A percentile compares a stretch with the other conserved stretches of the same genome.
These are phyloP conservation scores for Amniataba percoides DNA, from an alignment of 2,797 vertebrate species.

Conservation along the genomic window DNA sequence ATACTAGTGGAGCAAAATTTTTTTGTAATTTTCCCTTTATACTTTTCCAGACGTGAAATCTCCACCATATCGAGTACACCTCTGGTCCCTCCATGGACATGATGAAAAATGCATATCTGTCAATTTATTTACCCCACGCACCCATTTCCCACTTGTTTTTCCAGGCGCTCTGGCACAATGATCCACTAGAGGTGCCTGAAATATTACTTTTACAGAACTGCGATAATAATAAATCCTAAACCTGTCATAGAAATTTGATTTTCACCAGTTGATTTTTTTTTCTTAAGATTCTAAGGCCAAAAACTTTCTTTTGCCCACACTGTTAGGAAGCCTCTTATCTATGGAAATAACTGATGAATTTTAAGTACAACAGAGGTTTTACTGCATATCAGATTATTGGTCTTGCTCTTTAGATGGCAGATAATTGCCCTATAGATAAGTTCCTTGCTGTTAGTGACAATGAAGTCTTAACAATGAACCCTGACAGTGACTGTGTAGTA, in stretches of 20 bases:
- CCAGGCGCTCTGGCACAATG: background rate
- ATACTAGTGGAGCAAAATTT: background rate
- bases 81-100: slow-evolving; percentile 13
- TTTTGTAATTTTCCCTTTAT: background rate
- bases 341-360: background rate
- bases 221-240: background rate
- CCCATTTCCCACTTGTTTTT: slow-evolving; percentile 7
- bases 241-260: background rate
- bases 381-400: background rate
- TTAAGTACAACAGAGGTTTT: background rate
- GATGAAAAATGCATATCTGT: slow-evolving; percentile 20
- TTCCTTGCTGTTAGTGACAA: slow-evolving; percentile 14
- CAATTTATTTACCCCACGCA: slow-evolving; percentile 16
- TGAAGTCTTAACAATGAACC: slow-evolving; percentile 42
- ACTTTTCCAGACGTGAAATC: slow-evolving; percentile 3
- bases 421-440: slow-evolving; percentile 7
- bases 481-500: slow-evolving; percentile 51
- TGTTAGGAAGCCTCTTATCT: background rate
- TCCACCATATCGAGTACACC: background rate
- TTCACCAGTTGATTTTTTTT: background rate
- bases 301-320: background rate
- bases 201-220: slow-evolving; percentile 15
- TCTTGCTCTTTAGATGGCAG: background rate
- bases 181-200: background rate
- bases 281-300: background rate